phyloP scores from a whole-genome alignment of 2,113 vertebrate species.

The Hydrochoerus hydrochaeris region DNA sequence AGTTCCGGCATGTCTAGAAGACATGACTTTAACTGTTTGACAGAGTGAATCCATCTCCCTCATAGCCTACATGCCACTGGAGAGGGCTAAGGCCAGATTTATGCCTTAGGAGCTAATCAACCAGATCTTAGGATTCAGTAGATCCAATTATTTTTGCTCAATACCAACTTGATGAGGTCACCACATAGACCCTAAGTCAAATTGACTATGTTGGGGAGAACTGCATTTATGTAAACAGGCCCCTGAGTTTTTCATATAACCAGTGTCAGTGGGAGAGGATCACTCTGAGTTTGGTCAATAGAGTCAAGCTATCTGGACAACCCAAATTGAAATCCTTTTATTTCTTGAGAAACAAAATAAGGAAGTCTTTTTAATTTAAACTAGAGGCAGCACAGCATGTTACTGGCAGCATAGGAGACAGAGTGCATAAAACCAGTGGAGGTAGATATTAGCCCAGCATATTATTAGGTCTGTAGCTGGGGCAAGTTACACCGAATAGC shows the following conservation, averaged over 20 bases:
- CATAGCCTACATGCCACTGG: not conserved
- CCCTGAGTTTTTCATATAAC: not conserved
- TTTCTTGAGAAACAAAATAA: constrained; percentile 12
- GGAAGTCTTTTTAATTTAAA: not conserved
- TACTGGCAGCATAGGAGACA: not conserved
- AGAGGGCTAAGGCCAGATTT: constrained; percentile 46
- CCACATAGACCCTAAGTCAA: constrained; percentile 53
- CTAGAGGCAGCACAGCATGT: not conserved
- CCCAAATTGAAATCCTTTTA: not conserved
- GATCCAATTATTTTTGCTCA: constrained; percentile 58
- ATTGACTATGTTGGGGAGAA: constrained; percentile 22
- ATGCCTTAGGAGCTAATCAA: constrained; percentile 34
- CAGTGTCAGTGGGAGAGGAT: not conserved
- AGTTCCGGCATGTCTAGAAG: constrained; percentile 31
- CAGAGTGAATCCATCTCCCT: not conserved
- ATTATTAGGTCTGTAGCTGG: not conserved
- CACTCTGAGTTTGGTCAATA: constrained; percentile 3
- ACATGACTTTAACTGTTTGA: constrained; percentile 7
- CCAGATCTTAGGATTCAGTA: constrained; percentile 14
- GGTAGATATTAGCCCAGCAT: not conserved
- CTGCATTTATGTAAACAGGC: not conserved
- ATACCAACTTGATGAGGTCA: constrained; percentile 46
- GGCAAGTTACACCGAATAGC: not conserved
- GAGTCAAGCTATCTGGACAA: not conserved
- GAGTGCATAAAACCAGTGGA: not conserved